Conservation (phyloP, 2,888 invertebrate genomes). For the Pollenia angustigena region DNA sequence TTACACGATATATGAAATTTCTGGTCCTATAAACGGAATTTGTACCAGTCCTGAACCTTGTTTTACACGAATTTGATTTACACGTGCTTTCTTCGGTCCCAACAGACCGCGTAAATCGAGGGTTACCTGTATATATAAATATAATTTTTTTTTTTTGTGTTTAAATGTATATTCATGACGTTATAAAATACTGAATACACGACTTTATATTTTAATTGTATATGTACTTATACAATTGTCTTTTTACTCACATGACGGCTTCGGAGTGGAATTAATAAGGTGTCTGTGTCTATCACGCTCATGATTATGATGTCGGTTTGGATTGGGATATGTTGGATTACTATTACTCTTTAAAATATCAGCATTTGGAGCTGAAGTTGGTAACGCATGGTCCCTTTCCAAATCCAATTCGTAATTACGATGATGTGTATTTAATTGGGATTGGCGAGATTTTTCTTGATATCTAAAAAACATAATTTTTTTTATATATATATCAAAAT, state of each 20-base stretch:
- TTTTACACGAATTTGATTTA: too few relatives aligned
- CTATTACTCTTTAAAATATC: slow-evolving; percentile 91
- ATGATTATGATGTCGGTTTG: slow-evolving; percentile 86
- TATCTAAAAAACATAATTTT: slow-evolving; percentile 77
- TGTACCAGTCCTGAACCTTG: too few relatives aligned
- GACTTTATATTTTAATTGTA: neutral
- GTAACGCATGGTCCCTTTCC: slow-evolving; percentile 90
- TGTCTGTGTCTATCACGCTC: slow-evolving; percentile 82
- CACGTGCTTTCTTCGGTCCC: too few relatives aligned
- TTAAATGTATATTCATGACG: too few relatives aligned
- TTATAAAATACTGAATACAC: too few relatives aligned
- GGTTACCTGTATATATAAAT: too few relatives aligned
- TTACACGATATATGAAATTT: too few relatives aligned
- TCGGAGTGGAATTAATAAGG: slow-evolving; percentile 82
- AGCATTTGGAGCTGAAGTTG: slow-evolving; percentile 91
- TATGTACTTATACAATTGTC: neutral
- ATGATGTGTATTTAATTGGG: slow-evolving; percentile 82
- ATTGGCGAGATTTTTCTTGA: slow-evolving; percentile 81
- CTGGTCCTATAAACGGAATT: too few relatives aligned
- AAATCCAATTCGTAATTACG: slow-evolving; percentile 88
- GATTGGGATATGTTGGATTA: slow-evolving; percentile 90
- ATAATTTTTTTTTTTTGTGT: too few relatives aligned
- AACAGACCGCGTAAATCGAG: too few relatives aligned
- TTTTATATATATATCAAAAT: neutral
- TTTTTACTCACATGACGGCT: slow-evolving; percentile 81